Conservation (phyloP, 2,113 vertebrate genomes). For the Notothenia rossii region DNA sequence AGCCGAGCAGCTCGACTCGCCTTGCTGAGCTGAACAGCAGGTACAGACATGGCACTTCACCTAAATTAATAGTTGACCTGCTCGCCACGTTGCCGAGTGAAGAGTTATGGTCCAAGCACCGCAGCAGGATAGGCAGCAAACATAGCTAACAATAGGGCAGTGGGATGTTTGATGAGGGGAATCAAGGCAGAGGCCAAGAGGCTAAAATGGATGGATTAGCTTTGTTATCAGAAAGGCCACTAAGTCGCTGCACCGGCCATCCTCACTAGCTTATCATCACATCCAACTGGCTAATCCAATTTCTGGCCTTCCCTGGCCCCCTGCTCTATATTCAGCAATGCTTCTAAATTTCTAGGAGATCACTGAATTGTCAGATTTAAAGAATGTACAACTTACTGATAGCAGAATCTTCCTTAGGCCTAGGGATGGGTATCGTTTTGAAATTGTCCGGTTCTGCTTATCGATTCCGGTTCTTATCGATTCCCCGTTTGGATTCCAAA, state of each 20-base stretch:
- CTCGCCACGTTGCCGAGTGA: slow-evolving; percentile 50
- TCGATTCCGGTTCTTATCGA: no score
- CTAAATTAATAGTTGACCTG: slow-evolving; percentile 79
- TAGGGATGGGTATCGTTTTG: no score
- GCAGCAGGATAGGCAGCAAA: slow-evolving; percentile 69
- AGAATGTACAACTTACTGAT: not conserved
- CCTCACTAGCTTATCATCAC: slow-evolving; percentile 64
- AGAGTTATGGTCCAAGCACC: slow-evolving; percentile 67
- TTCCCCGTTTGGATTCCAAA: no score
- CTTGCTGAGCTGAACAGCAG: slow-evolving; percentile 66
- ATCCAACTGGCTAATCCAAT: slow-evolving; percentile 68
- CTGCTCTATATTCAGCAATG: slow-evolving; percentile 30
- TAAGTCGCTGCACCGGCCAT: slow-evolving; percentile 38
- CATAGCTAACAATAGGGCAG: slow-evolving; percentile 63
- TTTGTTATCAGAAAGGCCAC: slow-evolving; percentile 71
- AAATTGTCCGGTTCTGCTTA: no score
- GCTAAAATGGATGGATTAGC: slow-evolving; percentile 78
- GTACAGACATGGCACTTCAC: slow-evolving; percentile 69
- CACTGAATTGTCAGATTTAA: slow-evolving; percentile 16
- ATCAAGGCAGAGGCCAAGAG: slow-evolving; percentile 69
- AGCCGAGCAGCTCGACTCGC: slow-evolving; percentile 18
- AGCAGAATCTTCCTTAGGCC: not conserved
- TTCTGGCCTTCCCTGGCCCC: slow-evolving; percentile 41
- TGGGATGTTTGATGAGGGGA: slow-evolving; percentile 77
- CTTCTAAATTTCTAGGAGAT: slow-evolving; percentile 41